Conservation (phyloP, 2,113 vertebrate species). For the Cheirogaleus medius region DNA sequence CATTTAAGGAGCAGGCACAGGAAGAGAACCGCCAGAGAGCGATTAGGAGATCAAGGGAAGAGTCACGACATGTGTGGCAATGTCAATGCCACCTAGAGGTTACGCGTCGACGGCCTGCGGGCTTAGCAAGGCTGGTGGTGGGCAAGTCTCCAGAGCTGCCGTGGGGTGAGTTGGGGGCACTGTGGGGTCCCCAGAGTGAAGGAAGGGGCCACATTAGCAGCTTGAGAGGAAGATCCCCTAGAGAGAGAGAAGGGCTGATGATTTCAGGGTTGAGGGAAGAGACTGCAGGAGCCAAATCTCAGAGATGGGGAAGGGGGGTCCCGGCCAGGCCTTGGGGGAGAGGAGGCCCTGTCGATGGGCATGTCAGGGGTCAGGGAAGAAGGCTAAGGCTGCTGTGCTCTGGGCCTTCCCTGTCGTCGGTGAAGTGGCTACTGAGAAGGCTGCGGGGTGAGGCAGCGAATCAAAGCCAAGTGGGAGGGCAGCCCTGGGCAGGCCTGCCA, state of each 20-base stretch:
- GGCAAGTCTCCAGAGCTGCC: neutral
- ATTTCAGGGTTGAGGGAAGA: neutral
- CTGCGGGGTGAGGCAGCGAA: neutral
- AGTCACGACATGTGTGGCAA: fast-evolving
- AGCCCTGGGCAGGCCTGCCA: too few species aligned
- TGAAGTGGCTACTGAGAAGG: neutral
- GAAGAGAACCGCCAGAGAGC: neutral
- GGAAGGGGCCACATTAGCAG: neutral
- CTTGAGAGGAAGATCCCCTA: neutral
- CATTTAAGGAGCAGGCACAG: neutral
- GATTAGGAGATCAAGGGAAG: neutral
- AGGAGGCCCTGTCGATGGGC: neutral
- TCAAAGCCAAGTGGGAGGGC: neutral
- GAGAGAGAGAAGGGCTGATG: too few species aligned
- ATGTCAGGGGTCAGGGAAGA: neutral
- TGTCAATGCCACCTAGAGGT: neutral
- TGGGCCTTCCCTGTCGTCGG: neutral
- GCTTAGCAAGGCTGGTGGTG: neutral
- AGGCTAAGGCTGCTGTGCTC: neutral
- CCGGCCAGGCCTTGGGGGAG: neutral
- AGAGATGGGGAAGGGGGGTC: too few species aligned
- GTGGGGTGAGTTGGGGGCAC: fast-evolving
- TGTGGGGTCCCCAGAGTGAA: too few species aligned
- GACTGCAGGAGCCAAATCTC: neutral
- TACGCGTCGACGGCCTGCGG: neutral